Conservation (phyloP, 1,140 invertebrate species). For the Drosophila nasuta region DNA sequence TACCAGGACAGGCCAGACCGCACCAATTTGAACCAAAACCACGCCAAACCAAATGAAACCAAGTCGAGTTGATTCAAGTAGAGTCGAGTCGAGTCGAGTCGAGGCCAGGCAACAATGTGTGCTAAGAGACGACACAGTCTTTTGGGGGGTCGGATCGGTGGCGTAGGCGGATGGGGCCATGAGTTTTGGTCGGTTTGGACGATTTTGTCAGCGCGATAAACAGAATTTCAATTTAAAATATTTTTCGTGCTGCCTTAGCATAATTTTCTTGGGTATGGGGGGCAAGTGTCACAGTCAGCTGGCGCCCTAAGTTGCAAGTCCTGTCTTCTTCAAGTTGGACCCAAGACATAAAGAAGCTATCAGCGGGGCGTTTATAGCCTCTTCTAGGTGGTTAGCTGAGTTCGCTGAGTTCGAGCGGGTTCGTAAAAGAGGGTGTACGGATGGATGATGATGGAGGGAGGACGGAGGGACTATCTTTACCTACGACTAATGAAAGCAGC, state of each 20-base stretch:
- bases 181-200: slow-evolving; percentile 31
- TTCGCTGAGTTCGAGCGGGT: slow-evolving; percentile 1
- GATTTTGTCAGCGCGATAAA: slow-evolving; percentile 75
- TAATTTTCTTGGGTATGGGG: slow-evolving; percentile 36
- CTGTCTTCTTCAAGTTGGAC: slow-evolving; percentile 34
- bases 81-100: neutral
- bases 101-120: slow-evolving; percentile 58
- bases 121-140: slow-evolving; percentile 17
- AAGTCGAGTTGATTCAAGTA: slow-evolving; percentile 5
- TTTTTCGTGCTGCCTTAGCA: slow-evolving; percentile 60
- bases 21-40: slow-evolving; percentile 15
- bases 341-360: slow-evolving; percentile 75
- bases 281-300: slow-evolving; percentile 22
- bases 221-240: slow-evolving; percentile 84
- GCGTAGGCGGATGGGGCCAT: neutral
- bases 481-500: slow-evolving; percentile 59
- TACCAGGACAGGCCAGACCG: slow-evolving; percentile 10
- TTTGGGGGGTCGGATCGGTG: neutral
- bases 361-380: slow-evolving; percentile 70
- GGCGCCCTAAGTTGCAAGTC: slow-evolving; percentile 22
- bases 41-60: slow-evolving; percentile 15
- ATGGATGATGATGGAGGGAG: neutral
- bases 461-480: slow-evolving; percentile 3
- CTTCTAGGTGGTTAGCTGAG: slow-evolving; percentile 28
- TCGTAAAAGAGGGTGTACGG: neutral